phyloP scores from a whole-genome alignment of 2,113 vertebrate species.

The Apteryx owenii region DNA sequence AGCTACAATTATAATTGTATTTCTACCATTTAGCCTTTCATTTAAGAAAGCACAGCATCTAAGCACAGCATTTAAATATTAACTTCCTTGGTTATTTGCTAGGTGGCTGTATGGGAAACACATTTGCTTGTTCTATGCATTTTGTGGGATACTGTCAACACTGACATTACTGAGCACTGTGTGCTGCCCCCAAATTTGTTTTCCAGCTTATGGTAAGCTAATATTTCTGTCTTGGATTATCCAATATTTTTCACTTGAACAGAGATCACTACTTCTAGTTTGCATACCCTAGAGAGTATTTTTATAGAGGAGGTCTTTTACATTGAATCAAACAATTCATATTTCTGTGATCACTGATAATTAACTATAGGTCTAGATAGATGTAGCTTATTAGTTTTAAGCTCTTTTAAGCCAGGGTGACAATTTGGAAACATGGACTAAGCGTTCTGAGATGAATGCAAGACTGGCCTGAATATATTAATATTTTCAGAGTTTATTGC shows the following conservation, averaged over 20 bases:
- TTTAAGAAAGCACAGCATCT: neutral
- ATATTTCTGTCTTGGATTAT: neutral
- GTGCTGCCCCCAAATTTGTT: conserved; percentile 85
- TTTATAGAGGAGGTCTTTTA: neutral
- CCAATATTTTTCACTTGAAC: neutral
- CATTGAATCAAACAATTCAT: neutral
- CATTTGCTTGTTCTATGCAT: conserved; percentile 79
- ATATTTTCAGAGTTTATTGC: neutral
- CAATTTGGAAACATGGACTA: neutral
- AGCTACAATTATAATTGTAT: neutral
- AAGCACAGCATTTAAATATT: neutral
- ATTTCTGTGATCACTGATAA: neutral
- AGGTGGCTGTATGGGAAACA: conserved; percentile 83
- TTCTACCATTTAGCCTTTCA: neutral
- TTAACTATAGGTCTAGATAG: neutral
- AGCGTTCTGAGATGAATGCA: neutral
- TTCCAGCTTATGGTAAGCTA: conserved; percentile 79
- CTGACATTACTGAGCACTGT: conserved; percentile 80
- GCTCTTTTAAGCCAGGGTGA: neutral
- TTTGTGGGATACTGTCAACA: conserved; percentile 81
- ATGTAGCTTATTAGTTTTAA: neutral
- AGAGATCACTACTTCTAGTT: neutral
- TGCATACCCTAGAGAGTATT: neutral
- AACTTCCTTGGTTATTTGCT: neutral
- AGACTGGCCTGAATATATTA: neutral